Evolutionary conservation across 2,888 invertebrate species (phyloP).

Genomic region (Cheilosia urbana): DNA sequence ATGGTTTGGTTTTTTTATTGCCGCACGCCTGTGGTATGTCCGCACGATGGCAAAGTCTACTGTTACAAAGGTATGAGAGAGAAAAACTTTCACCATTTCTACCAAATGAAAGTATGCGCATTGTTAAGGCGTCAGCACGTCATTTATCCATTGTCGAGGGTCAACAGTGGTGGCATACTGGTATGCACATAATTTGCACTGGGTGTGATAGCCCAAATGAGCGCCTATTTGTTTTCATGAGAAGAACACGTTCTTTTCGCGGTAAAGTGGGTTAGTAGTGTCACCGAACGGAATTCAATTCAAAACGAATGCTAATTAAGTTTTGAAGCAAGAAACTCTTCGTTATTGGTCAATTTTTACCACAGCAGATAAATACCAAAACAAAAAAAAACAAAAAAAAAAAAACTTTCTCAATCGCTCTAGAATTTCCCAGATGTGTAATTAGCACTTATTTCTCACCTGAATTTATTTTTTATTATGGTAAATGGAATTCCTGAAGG

Average conservation of each 20-base stretch:
- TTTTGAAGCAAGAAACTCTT: slow-evolving; percentile 19
- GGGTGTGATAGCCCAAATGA: slow-evolving; percentile 35
- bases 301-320: slow-evolving; percentile 31
- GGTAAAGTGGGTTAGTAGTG: slow-evolving; percentile 66
- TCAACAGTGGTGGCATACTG: slow-evolving; percentile 1
- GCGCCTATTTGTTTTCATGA: slow-evolving; percentile 32
- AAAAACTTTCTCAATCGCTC: slow-evolving; percentile 52
- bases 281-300: slow-evolving; percentile 50
- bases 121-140: slow-evolving; percentile 35
- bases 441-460: slow-evolving; percentile 54
- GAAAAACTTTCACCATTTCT: slow-evolving; percentile 70
- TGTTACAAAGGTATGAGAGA: slow-evolving; percentile 19
- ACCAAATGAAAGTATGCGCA: slow-evolving; percentile 62
- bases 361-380: neutral
- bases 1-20: slow-evolving; percentile 27
- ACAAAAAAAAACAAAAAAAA: neutral
- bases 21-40: neutral
- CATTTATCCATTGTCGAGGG: slow-evolving; percentile 19
- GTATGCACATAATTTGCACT: slow-evolving; percentile 22
- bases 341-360: slow-evolving; percentile 48
- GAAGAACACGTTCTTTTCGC: slow-evolving; percentile 52
- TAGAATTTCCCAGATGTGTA: slow-evolving; percentile 10
- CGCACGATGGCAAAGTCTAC: slow-evolving; percentile 19
- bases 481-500: slow-evolving; percentile 10
- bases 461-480: slow-evolving; percentile 36